A percentile compares a stretch with the other conserved stretches of the same genome.
phyloP scores from a whole-genome alignment of 2,113 vertebrate genomes.

The Caretta caretta region DNA sequence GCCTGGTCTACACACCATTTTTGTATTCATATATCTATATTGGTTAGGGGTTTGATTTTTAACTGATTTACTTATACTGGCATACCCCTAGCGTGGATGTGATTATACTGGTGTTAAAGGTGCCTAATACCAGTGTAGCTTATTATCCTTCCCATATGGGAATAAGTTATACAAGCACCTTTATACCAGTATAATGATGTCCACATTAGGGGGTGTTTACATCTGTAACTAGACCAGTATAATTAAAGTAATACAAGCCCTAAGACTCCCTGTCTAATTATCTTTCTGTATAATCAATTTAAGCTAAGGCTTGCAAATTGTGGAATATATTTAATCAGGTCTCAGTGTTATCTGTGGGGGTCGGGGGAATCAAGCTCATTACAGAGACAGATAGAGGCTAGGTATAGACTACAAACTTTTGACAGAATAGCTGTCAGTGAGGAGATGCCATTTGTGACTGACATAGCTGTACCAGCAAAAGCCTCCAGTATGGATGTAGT shows the following conservation, averaged over 20 bases:
- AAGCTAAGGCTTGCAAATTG: not conserved
- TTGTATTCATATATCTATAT: not conserved
- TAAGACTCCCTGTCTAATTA: not conserved
- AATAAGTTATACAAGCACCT: not conserved
- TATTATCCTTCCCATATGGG: not conserved
- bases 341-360: not conserved
- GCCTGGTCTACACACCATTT: not conserved
- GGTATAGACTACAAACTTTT: too few species aligned
- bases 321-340: not conserved
- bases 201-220: not conserved
- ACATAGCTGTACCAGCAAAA: not conserved
- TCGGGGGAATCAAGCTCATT: not conserved
- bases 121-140: not conserved
- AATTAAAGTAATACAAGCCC: not conserved
- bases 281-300: not conserved
- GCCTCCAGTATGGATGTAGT: fast-evolving
- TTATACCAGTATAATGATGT: not conserved
- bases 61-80: not conserved
- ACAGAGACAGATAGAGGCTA: not conserved
- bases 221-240: fast-evolving
- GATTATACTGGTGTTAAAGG: not conserved
- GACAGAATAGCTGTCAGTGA: not conserved
- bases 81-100: not conserved
- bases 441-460: not conserved
- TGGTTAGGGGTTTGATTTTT: not conserved